Evolutionary conservation across 2,113 vertebrate genomes (phyloP).

Genomic region (Nipponia nippon): DNA sequence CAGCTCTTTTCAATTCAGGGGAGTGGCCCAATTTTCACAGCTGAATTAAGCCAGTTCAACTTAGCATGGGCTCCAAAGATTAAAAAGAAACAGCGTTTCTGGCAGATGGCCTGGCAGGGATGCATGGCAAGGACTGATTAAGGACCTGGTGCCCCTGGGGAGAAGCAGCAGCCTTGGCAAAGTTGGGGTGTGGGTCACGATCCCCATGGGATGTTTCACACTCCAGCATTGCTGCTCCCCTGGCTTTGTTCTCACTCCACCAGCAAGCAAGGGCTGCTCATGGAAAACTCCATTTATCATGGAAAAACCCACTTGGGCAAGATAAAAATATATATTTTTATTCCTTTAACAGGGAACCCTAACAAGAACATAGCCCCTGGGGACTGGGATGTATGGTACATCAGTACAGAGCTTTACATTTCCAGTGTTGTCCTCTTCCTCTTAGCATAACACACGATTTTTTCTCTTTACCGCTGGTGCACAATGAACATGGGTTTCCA

Average conservation of each 20-base stretch:
- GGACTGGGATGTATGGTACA: background rate
- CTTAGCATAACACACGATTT: accelerated
- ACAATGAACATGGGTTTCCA: background rate
- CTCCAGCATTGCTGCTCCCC: background rate
- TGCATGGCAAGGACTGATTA: too few relatives aligned
- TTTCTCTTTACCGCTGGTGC: background rate
- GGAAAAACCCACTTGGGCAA: background rate
- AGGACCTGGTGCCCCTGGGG: background rate
- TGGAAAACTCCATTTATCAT: background rate
- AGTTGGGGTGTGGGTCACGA: accelerated
- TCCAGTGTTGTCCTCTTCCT: background rate
- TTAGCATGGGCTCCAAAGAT: background rate
- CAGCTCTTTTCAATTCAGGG: background rate
- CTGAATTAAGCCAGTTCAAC: background rate
- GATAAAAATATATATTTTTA: background rate
- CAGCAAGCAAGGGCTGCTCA: accelerated
- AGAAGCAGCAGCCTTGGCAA: background rate
- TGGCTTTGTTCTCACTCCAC: background rate
- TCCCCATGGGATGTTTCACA: background rate
- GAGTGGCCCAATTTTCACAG: background rate
- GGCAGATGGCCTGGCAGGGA: background rate
- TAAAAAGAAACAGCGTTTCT: background rate
- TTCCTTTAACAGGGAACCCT: background rate
- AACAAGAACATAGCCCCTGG: background rate
- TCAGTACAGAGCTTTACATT: background rate